These are phyloP conservation scores for Eucriotettix oculatus DNA, from an alignment of 2,888 invertebrate genomes.

Conservation along the genomic window DNA sequence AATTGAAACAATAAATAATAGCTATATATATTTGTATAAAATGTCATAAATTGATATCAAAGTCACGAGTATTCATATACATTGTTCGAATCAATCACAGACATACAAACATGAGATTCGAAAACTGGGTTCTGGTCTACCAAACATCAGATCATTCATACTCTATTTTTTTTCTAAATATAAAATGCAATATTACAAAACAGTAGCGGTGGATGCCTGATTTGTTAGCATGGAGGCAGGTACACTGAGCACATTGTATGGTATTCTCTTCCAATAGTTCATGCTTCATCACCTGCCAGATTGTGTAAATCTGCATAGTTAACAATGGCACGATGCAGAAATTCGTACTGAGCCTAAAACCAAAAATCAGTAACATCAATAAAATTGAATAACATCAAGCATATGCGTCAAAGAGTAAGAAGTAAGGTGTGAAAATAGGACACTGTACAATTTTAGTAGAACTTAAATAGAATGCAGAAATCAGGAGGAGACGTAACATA, in stretches of 20 bases:
- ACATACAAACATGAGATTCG: neutral
- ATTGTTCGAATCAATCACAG: neutral
- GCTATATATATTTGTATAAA: slow-evolving; percentile 1
- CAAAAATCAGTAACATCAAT: slow-evolving; percentile 1
- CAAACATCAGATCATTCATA: neutral
- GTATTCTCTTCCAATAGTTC: neutral
- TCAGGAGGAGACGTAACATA: neutral
- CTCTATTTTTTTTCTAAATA: neutral
- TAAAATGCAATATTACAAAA: slow-evolving; percentile 1
- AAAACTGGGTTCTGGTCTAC: neutral
- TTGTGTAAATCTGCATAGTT: slow-evolving; percentile 80
- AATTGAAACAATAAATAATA: slow-evolving; percentile 3
- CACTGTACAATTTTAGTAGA: slow-evolving; percentile 16
- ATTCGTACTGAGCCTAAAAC: slow-evolving; percentile 78
- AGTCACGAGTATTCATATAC: neutral
- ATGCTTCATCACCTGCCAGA: slow-evolving; percentile 27
- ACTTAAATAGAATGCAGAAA: neutral
- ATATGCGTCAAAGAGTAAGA: neutral
- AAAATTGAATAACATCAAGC: neutral
- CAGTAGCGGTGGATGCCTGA: neutral
- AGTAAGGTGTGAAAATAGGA: slow-evolving; percentile 2
- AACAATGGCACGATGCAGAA: slow-evolving; percentile 78
- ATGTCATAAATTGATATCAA: slow-evolving; percentile 7
- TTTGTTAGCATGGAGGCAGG: no score
- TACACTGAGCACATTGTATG: neutral